phyloP scores from a whole-genome alignment of 2,113 vertebrate species.

The Myrmecophaga tridactyla region DNA sequence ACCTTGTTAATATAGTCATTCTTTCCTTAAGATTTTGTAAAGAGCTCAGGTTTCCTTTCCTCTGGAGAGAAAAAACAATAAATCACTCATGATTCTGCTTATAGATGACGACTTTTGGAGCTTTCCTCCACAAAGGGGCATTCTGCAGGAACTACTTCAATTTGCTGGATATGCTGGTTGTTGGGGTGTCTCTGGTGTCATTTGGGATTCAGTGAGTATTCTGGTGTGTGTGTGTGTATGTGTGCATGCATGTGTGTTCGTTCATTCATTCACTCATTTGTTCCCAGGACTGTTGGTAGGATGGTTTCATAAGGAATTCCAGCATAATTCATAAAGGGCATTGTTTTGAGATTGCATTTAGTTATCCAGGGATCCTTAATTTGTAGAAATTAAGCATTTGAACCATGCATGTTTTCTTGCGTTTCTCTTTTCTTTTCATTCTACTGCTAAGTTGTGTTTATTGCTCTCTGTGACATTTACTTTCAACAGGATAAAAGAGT shows the following conservation, averaged over 20 bases:
- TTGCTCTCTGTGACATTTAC: background rate
- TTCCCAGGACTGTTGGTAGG: background rate
- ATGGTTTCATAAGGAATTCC: background rate
- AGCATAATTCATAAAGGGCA: background rate
- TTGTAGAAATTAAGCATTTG: background rate
- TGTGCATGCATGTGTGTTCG: too few species aligned
- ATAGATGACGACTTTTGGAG: constrained; percentile 98
- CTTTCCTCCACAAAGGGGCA: constrained; percentile 98
- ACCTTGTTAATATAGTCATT: constrained; percentile 48
- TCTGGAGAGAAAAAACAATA: constrained; percentile 58
- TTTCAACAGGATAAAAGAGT: background rate
- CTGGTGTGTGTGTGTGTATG: too few species aligned
- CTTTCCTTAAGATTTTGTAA: constrained; percentile 79
- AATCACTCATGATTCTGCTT: constrained; percentile 75
- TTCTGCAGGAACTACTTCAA: constrained; percentile 99
- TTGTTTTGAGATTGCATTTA: background rate
- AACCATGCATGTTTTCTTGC: background rate
- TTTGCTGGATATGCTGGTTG: constrained; percentile 97
- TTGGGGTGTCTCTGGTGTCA: constrained; percentile 98
- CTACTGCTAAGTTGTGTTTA: background rate
- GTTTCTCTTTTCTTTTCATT: background rate
- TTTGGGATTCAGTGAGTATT: constrained; percentile 98
- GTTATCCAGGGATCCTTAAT: background rate
- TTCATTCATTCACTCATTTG: too few species aligned
- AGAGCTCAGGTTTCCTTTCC: constrained; percentile 79